These are phyloP conservation scores for Sebastes iracundus DNA, from an alignment of 2,797 vertebrate genomes.

Conservation along the genomic window DNA sequence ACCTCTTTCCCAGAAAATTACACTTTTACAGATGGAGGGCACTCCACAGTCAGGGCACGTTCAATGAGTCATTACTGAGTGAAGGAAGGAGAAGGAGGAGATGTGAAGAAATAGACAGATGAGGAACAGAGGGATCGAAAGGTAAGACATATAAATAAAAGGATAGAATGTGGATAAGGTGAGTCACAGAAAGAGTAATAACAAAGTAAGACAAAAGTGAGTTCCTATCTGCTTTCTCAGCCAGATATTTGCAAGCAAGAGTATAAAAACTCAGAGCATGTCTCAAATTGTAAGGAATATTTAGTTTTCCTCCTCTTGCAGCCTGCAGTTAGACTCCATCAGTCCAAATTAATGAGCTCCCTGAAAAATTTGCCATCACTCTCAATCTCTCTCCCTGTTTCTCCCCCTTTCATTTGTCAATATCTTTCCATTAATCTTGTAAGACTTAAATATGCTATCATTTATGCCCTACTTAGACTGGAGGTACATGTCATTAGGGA, in stretches of 20 bases:
- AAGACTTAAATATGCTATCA: slow-evolving; percentile 57
- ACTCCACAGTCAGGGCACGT: slow-evolving; percentile 57
- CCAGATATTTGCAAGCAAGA: background rate
- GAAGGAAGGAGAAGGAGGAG: slow-evolving; percentile 35
- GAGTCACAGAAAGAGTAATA: slow-evolving; percentile 10
- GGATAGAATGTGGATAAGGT: slow-evolving; percentile 9
- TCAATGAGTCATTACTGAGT: slow-evolving; percentile 51
- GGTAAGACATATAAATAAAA: slow-evolving; percentile 44
- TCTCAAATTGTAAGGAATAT: slow-evolving; percentile 27
- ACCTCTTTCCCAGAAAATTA: slow-evolving; percentile 56
- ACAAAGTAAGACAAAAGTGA: slow-evolving; percentile 7
- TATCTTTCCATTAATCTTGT: slow-evolving; percentile 63
- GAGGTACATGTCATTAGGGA: slow-evolving; percentile 60
- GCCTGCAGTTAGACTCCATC: slow-evolving; percentile 53
- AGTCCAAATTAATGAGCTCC: slow-evolving; percentile 61
- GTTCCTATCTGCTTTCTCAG: slow-evolving; percentile 6
- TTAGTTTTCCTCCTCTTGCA: slow-evolving; percentile 26
- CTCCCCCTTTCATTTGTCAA: slow-evolving; percentile 46
- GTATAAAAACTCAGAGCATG: background rate
- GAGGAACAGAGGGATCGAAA: slow-evolving; percentile 50
- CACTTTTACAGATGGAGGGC: slow-evolving; percentile 60
- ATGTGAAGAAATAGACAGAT: slow-evolving; percentile 53
- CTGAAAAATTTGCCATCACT: slow-evolving; percentile 37
- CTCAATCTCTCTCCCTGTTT: slow-evolving; percentile 33
- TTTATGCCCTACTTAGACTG: slow-evolving; percentile 58